Percentiles rank a stretch among this genome's conserved stretches.
Evolutionary conservation across 2,888 invertebrate genomes (phyloP).

Genomic region (Charanyca ferruginea): DNA sequence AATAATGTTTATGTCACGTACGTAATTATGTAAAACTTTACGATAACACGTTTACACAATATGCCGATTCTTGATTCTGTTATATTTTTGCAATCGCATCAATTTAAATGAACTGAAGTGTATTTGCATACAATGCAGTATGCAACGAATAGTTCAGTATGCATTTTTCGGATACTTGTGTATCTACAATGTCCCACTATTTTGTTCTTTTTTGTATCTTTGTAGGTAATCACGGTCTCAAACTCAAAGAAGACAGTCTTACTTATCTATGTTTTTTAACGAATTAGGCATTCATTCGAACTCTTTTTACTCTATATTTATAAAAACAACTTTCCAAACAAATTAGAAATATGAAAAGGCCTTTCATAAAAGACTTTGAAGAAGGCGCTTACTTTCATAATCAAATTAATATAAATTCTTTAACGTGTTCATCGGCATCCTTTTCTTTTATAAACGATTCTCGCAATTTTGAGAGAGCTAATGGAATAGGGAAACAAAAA

Average conservation of each 20-base stretch:
- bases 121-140: conserved; percentile 62
- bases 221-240: conserved; percentile 4
- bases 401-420: conserved; percentile 42
- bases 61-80: conserved; percentile 64
- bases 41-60: conserved; percentile 66
- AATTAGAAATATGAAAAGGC: conserved; percentile 45
- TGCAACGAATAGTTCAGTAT: conserved; percentile 46
- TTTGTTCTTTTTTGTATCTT: conserved; percentile 9
- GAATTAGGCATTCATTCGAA: too few species aligned
- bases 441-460: conserved; percentile 28
- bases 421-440: conserved; percentile 32
- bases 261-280: conserved; percentile 5
- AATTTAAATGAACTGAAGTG: conserved; percentile 55
- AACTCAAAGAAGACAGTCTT: neutral
- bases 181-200: conserved; percentile 4
- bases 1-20: conserved; percentile 72
- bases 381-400: conserved; percentile 32
- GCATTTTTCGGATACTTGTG: conserved; percentile 65
- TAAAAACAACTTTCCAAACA: conserved; percentile 57
- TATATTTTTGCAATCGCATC: conserved; percentile 66
- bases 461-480: conserved; percentile 43
- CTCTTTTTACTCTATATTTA: conserved; percentile 57
- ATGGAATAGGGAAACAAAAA: conserved; percentile 59
- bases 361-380: conserved; percentile 41
- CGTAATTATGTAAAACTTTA: conserved; percentile 68